phyloP scores from a whole-genome alignment of 2,797 vertebrate genomes.

The Lagocephalus sceleratus region DNA sequence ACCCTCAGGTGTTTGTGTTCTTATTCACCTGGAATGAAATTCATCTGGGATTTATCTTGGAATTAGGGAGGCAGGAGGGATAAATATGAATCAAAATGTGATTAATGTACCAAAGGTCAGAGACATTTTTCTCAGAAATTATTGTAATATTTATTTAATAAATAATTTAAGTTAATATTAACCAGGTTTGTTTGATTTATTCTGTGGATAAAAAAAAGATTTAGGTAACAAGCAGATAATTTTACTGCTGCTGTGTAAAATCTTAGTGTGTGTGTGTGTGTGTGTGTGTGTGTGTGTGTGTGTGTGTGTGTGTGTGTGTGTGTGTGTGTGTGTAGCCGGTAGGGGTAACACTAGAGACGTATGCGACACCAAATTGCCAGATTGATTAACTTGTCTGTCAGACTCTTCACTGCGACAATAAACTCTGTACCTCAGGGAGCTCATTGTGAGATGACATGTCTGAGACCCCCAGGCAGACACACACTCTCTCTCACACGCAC shows the following conservation, averaged over 20 bases:
- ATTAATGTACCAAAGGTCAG: slow-evolving; percentile 6
- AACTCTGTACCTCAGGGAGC: slow-evolving; percentile 72
- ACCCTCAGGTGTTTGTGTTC: too few relatives aligned
- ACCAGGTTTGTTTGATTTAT: too few relatives aligned
- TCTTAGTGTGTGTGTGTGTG: slow-evolving; percentile 2
- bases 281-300: slow-evolving; percentile 11
- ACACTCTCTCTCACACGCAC: slow-evolving; percentile 20
- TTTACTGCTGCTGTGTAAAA: slow-evolving; percentile 56
- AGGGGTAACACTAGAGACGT: slow-evolving; percentile 44
- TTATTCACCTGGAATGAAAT: too few relatives aligned
- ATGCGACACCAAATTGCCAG: slow-evolving; percentile 71
- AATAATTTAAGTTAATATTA: too few relatives aligned
- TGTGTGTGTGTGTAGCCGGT: neutral
- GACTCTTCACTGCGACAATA: slow-evolving; percentile 71
- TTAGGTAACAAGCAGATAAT: slow-evolving; percentile 44
- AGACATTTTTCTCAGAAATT: neutral
- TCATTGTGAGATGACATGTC: slow-evolving; percentile 71
- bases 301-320: slow-evolving; percentile 9
- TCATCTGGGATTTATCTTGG: too few relatives aligned
- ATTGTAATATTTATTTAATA: too few relatives aligned
- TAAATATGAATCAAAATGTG: neutral
- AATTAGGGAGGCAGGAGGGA: too few relatives aligned
- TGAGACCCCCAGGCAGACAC: slow-evolving; percentile 42
- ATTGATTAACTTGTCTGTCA: slow-evolving; percentile 81
- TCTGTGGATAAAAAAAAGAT: neutral